Evolutionary conservation across 2,888 invertebrate species (phyloP).

Genomic region (Oxytorus armatus): DNA sequence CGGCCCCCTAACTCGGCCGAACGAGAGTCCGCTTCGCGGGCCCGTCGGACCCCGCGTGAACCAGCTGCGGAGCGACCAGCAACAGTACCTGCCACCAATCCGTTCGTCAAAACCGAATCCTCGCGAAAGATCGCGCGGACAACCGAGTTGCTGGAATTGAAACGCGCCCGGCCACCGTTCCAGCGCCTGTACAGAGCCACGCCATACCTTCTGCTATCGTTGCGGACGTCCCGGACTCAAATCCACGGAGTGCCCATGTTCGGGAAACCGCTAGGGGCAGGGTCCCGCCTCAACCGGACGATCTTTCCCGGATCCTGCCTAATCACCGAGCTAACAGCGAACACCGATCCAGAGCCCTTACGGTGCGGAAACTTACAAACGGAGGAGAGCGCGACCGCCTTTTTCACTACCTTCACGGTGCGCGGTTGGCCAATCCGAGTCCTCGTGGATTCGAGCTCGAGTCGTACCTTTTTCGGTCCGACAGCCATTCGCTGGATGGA

Average conservation of each 20-base stretch:
- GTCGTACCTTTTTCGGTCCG: background rate
- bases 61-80: no score
- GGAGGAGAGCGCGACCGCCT: slow-evolving; percentile 3
- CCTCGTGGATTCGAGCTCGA: background rate
- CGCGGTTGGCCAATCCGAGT: background rate
- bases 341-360: no score
- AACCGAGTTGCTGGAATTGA: background rate
- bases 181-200: background rate
- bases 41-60: no score
- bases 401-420: background rate
- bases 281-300: background rate
- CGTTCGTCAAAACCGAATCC: no score
- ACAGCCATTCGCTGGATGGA: no score
- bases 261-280: slow-evolving; percentile 23
- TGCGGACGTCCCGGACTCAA: background rate
- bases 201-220: background rate
- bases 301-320: background rate
- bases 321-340: no score
- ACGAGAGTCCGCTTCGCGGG: no score
- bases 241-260: background rate
- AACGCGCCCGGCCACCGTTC: background rate
- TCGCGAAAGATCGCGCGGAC: no score
- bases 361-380: background rate
- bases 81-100: no score
- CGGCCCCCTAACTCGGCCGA: no score